Base-by-base conservation (phyloP, 2,113 vertebrate genomes). In the Odocoileus virginianus region DNA sequence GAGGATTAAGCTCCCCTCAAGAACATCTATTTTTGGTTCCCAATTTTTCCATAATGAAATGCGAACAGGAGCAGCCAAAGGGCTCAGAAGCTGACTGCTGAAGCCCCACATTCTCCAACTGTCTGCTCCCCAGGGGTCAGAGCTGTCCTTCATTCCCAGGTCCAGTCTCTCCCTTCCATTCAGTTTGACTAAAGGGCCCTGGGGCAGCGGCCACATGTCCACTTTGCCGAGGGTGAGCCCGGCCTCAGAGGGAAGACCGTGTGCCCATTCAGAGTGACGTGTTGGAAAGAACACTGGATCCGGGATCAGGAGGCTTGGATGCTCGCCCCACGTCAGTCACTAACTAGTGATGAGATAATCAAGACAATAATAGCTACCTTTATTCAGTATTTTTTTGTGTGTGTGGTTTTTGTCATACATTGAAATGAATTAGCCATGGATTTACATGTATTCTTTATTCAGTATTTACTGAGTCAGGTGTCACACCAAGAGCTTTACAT, bases 1-100 rank as follows among this genome's bases (percentile, higher is more conserved):
- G 74, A 83, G 93, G 95, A 95, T 95, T 95, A 97, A 54, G 74
- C 60, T 60, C 58, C 55, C 5, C 57, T 81, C 19, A 30, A 74
- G 85, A 96, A 78, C 87, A 95, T 96, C 97, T 97, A 96, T 97
- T 97, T 97, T 96, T 47, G 96, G 97, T 95, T 86, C 87, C 58
- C 87, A 74, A 27, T 61, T 58, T 95, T 96, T 95, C 79, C 96
- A 74, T 36, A 92, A 54, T 16, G 89, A 91, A 96, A 74, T 30
- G 57, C 78, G 47, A 64, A 64, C 60, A 19, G 45, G 27, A 89
- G 61, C 28, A 16, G 95, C 87, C 25, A 21, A 50, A 28, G 81
- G 85, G 30, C 81, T 30, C 3, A 1, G 25, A 25, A 23, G 13
- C 87, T 17, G n/a, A 36, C 30, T 33, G 83, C 71, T 6, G 58